Evolutionary conservation across 2,888 invertebrate species (phyloP).

Genomic region (Tinea semifulvella): DNA sequence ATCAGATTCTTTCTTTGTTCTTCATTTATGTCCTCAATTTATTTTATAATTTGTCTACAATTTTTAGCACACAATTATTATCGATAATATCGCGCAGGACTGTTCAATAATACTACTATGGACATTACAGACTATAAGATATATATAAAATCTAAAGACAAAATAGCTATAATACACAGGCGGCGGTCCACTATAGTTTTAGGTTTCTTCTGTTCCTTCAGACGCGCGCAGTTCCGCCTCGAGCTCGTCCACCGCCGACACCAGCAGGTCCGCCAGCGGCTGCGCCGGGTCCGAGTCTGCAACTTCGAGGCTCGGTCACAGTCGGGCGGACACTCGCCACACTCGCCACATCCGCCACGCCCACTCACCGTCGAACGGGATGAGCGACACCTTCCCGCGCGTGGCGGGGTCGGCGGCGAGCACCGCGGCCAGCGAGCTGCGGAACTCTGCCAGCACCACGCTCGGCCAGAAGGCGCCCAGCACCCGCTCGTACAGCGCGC

Average conservation of each 20-base stretch:
- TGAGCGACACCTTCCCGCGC: constrained; percentile 60
- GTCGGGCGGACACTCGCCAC: constrained; percentile 36
- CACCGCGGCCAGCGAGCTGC: constrained; percentile 50
- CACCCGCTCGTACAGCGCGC: constrained; percentile 26
- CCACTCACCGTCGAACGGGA: constrained; percentile 65
- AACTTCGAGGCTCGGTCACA: constrained; percentile 49
- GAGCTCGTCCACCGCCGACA: constrained; percentile 20
- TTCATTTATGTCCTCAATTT: too few species aligned
- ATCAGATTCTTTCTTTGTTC: too few species aligned
- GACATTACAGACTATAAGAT: too few species aligned
- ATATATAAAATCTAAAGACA: too few species aligned
- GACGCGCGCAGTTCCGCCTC: not conserved
- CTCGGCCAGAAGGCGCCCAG: constrained; percentile 46
- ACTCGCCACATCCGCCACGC: constrained; percentile 34
- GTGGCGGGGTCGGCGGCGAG: constrained; percentile 55
- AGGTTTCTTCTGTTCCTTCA: not conserved
- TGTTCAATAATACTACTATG: too few species aligned
- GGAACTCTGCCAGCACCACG: constrained; percentile 63
- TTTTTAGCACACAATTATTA: too few species aligned
- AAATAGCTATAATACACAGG: too few species aligned
- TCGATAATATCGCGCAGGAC: too few species aligned
- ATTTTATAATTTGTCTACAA: too few species aligned
- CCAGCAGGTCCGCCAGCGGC: constrained; percentile 52
- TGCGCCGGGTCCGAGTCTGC: constrained; percentile 41
- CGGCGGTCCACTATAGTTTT: not conserved